Evolutionary conservation across 2,888 invertebrate genomes (phyloP).

Genomic region (Phorcus lineatus): DNA sequence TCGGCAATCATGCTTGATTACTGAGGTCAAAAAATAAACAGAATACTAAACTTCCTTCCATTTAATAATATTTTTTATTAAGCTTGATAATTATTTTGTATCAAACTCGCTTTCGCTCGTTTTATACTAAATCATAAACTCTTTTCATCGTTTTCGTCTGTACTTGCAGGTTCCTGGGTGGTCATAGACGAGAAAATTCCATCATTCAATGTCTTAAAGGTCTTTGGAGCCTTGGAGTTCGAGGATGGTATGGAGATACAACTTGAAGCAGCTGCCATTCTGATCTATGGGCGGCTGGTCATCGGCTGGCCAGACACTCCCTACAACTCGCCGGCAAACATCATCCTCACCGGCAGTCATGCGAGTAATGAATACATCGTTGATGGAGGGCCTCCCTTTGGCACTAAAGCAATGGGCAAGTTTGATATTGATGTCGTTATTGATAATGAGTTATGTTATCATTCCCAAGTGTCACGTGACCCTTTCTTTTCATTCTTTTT

Average conservation of each 20-base stretch:
- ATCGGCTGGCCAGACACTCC: constrained; percentile 66
- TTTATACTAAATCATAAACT: no score
- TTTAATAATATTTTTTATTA: no score
- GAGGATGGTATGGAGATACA: constrained; percentile 25
- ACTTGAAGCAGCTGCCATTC: constrained; percentile 48
- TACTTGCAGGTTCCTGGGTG: constrained; percentile 54
- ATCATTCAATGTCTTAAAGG: constrained; percentile 44
- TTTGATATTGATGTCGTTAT: no score
- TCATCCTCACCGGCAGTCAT: constrained; percentile 51
- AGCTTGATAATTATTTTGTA: no score
- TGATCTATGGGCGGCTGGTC: constrained; percentile 62
- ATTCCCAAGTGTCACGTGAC: no score
- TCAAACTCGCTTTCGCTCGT: no score
- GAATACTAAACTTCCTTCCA: no score
- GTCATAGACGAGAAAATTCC: constrained; percentile 52
- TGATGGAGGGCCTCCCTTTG: constrained; percentile 45
- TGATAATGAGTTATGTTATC: no score
- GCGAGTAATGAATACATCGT: constrained; percentile 34
- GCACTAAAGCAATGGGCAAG: constrained; percentile 64
- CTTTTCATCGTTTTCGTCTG: no score
- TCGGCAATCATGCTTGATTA: no score
- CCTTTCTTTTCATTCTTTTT: no score
- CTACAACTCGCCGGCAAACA: constrained; percentile 41
- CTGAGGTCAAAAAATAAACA: no score
- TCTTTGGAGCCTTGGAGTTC: constrained; percentile 67